Conservation (phyloP, 1,140 invertebrate species). For the Vanessa atalanta region DNA sequence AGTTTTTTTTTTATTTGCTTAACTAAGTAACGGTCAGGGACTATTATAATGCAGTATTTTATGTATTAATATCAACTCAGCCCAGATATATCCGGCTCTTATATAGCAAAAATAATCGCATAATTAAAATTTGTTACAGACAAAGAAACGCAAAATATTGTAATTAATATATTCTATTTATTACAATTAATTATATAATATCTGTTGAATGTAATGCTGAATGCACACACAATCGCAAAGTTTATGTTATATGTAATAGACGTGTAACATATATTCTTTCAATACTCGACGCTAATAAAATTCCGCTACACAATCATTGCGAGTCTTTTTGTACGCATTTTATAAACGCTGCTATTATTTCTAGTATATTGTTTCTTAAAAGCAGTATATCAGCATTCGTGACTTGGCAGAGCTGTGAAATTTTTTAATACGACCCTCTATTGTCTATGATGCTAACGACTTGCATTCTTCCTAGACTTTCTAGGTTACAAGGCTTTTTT, state of each 20-base stretch:
- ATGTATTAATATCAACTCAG: no score
- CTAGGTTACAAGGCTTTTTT: conserved; percentile 29
- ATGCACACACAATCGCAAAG: no score
- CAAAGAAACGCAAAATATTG: no score
- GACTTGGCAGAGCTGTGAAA: conserved; percentile 31
- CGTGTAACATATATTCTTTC: not conserved
- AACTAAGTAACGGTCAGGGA: no score
- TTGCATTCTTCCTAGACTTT: conserved; percentile 25
- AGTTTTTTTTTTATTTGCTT: no score
- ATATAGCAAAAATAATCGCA: no score
- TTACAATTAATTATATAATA: no score
- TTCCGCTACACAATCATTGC: not conserved
- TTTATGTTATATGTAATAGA: not conserved
- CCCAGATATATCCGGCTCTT: no score
- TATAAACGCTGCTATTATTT: conserved; percentile 1
- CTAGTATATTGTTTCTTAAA: conserved; percentile 20
- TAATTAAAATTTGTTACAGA: no score
- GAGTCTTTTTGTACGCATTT: not conserved
- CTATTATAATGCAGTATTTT: no score
- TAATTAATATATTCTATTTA: no score
- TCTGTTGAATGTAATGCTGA: no score
- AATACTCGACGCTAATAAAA: not conserved
- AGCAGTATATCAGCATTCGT: conserved; percentile 23
- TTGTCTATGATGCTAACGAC: conserved; percentile 28
- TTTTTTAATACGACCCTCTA: conserved; percentile 27